Evolutionary conservation across 2,888 invertebrate genomes (phyloP).

Genomic region (Leptinotarsa haldemani): DNA sequence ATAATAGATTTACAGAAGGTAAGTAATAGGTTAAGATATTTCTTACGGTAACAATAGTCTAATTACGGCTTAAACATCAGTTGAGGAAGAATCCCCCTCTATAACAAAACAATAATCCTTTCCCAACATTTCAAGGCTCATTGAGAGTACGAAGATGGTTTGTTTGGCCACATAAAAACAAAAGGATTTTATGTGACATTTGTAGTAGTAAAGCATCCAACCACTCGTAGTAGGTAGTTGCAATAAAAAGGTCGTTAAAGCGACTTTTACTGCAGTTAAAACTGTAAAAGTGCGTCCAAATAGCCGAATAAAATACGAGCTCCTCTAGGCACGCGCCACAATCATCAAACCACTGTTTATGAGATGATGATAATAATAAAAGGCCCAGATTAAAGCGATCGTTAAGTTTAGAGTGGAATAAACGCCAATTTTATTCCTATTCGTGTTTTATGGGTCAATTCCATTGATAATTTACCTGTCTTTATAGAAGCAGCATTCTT

Average conservation of each 20-base stretch:
- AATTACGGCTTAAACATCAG: neutral
- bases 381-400: constrained; percentile 65
- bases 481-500: constrained; percentile 47
- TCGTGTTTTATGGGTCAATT: constrained; percentile 63
- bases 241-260: constrained; percentile 67
- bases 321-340: constrained; percentile 64
- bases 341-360: constrained; percentile 62
- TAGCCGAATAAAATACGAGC: constrained; percentile 63
- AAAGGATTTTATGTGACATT: constrained; percentile 56
- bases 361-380: constrained; percentile 65
- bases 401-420: constrained; percentile 65
- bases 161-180: constrained; percentile 44
- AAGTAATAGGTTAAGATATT: too few species aligned
- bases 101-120: neutral
- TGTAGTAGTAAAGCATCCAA: constrained; percentile 54
- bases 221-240: constrained; percentile 62
- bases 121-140: neutral
- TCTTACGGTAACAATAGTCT: too few species aligned
- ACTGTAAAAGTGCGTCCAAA: constrained; percentile 66
- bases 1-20: too few species aligned
- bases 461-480: constrained; percentile 61
- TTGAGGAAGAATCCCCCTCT: neutral
- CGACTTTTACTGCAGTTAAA: constrained; percentile 67
- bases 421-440: constrained; percentile 65
- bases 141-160: constrained; percentile 29